Evolutionary conservation across 2,888 invertebrate species (phyloP).

Genomic region (Eumerus sabulonum): DNA sequence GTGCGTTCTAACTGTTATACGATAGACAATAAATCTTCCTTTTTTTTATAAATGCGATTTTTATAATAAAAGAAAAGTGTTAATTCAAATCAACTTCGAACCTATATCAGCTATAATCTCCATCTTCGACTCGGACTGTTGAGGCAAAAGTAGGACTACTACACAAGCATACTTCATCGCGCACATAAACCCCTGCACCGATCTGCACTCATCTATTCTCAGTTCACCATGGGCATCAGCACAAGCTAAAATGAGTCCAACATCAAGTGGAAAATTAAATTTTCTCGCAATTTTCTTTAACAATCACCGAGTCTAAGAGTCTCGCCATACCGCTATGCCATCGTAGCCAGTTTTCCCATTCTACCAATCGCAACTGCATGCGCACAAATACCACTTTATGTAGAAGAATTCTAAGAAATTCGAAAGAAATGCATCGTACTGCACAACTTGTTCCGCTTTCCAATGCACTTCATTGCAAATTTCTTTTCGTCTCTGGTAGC

Average conservation of each 20-base stretch:
- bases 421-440: slow-evolving; percentile 63
- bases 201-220: slow-evolving; percentile 33
- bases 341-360: slow-evolving; percentile 24
- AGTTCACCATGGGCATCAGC: slow-evolving; percentile 10
- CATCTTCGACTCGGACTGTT: background rate
- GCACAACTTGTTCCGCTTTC: slow-evolving; percentile 68
- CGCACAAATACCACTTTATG: slow-evolving; percentile 22
- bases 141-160: slow-evolving; percentile 47
- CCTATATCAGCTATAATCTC: no score
- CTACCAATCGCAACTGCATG: slow-evolving; percentile 3
- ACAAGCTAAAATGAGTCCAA: slow-evolving; percentile 54
- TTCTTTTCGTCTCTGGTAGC: slow-evolving; percentile 45
- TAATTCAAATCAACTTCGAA: no score
- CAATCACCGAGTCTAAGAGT: slow-evolving; percentile 23
- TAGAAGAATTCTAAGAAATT: slow-evolving; percentile 61
- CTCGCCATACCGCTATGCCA: background rate
- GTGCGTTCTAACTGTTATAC: no score
- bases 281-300: slow-evolving; percentile 63
- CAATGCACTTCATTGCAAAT: slow-evolving; percentile 62
- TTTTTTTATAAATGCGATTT: no score
- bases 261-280: slow-evolving; percentile 65
- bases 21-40: no score
- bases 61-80: no score
- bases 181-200: slow-evolving; percentile 36
- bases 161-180: background rate